phyloP scores from a whole-genome alignment of 2,113 vertebrate species.

The Puma concolor region DNA sequence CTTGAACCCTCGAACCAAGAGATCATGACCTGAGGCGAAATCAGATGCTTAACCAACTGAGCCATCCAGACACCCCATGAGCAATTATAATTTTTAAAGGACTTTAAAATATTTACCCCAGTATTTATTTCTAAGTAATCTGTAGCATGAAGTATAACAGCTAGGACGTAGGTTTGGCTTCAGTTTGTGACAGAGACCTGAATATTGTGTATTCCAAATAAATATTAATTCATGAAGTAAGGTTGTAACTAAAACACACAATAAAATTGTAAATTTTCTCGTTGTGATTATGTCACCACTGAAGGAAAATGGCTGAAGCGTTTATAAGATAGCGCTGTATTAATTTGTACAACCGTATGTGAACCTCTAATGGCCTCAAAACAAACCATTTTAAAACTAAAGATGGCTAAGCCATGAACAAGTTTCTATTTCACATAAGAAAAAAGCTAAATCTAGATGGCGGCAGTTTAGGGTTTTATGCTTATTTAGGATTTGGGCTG shows the following conservation, averaged over 20 bases:
- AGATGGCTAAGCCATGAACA: background rate
- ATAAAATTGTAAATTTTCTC: background rate
- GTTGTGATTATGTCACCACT: background rate
- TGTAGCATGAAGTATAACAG: background rate
- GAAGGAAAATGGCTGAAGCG: background rate
- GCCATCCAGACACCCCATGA: background rate
- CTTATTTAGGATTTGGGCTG: background rate
- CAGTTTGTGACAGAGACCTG: background rate
- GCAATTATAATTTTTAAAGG: background rate
- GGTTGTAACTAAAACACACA: background rate
- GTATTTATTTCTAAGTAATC: slow-evolving; percentile 15
- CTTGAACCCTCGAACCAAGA: too few relatives aligned
- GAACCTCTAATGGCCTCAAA: background rate
- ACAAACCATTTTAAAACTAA: background rate
- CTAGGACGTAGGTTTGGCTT: background rate
- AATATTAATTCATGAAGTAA: background rate
- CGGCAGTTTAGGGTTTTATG: background rate
- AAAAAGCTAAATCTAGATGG: background rate
- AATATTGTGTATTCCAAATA: background rate
- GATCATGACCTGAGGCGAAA: too few relatives aligned
- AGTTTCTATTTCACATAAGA: background rate
- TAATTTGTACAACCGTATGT: background rate
- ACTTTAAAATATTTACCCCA: background rate
- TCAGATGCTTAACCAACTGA: too few relatives aligned
- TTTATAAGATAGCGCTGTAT: background rate